These are phyloP conservation scores for Morus bassanus DNA, from an alignment of 2,797 vertebrate species.

Conservation along the genomic window DNA sequence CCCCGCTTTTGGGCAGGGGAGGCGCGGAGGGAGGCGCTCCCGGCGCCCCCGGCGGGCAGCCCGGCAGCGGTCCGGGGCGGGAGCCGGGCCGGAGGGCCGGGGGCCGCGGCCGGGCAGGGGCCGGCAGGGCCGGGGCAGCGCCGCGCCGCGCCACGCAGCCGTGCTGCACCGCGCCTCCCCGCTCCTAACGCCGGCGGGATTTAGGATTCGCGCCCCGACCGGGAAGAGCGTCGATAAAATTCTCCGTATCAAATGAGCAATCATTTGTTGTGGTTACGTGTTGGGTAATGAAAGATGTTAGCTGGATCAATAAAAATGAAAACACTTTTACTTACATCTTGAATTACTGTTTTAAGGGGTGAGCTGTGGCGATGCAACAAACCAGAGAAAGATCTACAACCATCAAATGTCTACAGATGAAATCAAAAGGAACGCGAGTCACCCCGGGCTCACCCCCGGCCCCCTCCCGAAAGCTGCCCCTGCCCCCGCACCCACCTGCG, in stretches of 20 bases:
- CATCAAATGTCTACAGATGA: not conserved
- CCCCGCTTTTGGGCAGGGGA: not conserved
- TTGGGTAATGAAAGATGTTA: constrained; percentile 80
- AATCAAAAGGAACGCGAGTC: not conserved
- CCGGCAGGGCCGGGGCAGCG: not conserved
- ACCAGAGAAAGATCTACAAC: constrained; percentile 59
- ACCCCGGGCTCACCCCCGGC: not conserved
- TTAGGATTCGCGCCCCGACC: constrained; percentile 62
- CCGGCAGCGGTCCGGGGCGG: not conserved
- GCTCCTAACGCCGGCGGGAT: not conserved
- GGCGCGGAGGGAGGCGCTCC: too few relatives aligned
- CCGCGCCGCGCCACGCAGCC: not conserved
- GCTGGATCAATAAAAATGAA: constrained; percentile 80
- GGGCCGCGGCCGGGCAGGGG: not conserved
- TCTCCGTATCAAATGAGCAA: constrained; percentile 78
- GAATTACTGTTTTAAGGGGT: constrained; percentile 77
- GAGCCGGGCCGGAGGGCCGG: not conserved
- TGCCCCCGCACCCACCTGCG: not conserved
- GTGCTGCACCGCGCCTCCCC: not conserved
- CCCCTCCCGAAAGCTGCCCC: not conserved
- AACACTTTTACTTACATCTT: constrained; percentile 81
- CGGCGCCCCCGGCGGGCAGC: not conserved
- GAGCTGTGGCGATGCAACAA: constrained; percentile 59
- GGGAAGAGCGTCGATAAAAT: constrained; percentile 70
- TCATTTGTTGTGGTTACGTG: constrained; percentile 78